Evolutionary conservation across 2,797 vertebrate genomes (phyloP).

Genomic region (Taeniopygia guttata): DNA sequence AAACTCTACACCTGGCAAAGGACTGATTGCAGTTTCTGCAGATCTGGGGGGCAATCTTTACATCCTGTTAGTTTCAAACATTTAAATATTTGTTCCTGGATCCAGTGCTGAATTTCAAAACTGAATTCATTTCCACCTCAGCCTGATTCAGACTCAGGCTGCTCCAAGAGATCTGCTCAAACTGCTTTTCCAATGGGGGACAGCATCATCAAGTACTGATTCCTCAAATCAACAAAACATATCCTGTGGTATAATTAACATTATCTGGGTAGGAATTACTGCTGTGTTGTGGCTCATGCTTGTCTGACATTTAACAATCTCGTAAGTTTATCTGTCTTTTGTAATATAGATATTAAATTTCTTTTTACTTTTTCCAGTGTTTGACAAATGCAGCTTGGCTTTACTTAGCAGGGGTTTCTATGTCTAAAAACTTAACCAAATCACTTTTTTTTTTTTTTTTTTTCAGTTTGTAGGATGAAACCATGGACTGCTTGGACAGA

Average conservation of each 20-base stretch:
- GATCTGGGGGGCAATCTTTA: background rate
- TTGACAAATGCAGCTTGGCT: background rate
- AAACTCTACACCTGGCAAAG: background rate
- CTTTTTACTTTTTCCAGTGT: background rate
- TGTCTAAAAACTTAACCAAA: background rate
- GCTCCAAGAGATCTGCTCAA: background rate
- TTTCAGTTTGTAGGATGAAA: constrained; percentile 92
- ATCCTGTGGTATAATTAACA: background rate
- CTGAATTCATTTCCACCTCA: background rate
- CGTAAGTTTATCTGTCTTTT: background rate
- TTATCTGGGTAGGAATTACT: background rate
- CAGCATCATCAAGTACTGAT: background rate
- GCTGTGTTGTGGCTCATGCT: background rate
- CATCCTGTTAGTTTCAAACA: background rate
- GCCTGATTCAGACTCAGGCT: background rate
- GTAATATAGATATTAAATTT: background rate
- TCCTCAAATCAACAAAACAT: background rate
- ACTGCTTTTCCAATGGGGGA: background rate
- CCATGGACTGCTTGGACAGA: constrained; percentile 96
- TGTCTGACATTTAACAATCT: background rate
- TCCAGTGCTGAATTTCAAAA: background rate
- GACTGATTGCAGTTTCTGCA: background rate
- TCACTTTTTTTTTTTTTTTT: background rate
- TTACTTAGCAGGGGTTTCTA: background rate
- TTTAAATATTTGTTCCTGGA: background rate